Percentiles rank a stretch among this genome's conserved stretches.
Conservation (phyloP, 2,888 invertebrate genomes). For the Branchellion lobata region DNA sequence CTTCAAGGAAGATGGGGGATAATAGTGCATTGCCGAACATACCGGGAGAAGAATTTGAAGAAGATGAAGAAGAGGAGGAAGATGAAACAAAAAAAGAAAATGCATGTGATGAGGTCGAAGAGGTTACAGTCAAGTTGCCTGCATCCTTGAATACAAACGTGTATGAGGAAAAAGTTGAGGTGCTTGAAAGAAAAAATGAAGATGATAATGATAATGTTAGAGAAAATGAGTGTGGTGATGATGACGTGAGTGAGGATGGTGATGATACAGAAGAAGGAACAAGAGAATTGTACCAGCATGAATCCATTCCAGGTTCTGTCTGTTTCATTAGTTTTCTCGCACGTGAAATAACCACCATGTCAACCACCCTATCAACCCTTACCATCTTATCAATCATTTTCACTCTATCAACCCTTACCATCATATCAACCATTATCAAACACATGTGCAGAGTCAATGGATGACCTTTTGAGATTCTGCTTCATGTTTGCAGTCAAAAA, state of each 20-base stretch:
- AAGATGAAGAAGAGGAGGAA: neutral
- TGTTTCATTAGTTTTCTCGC: too few relatives aligned
- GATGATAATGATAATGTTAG: conserved; percentile 3
- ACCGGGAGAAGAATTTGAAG: neutral
- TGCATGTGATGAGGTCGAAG: conserved; percentile 1
- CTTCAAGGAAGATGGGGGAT: conserved; percentile 25
- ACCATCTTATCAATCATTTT: too few relatives aligned
- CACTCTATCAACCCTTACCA: too few relatives aligned
- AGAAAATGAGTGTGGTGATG: neutral
- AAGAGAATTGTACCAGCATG: conserved; percentile 7
- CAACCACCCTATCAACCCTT: too few relatives aligned
- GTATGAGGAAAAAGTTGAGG: neutral
- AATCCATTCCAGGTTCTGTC: neutral
- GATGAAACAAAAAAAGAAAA: too few relatives aligned
- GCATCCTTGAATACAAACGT: neutral
- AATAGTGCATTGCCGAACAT: conserved; percentile 21
- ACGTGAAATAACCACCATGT: too few relatives aligned
- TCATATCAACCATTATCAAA: too few relatives aligned
- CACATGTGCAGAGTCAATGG: conserved; percentile 70
- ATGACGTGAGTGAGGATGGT: neutral
- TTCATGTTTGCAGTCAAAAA: conserved; percentile 78
- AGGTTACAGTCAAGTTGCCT: neutral
- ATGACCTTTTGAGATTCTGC: conserved; percentile 73
- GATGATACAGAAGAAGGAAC: conserved; percentile 1
- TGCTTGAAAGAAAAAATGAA: neutral